Evolutionary conservation across 2,797 vertebrate genomes (phyloP), one percentile per base, ranked within the genome.

Genomic region (Acrossocheilus wenchowensis): DNA sequence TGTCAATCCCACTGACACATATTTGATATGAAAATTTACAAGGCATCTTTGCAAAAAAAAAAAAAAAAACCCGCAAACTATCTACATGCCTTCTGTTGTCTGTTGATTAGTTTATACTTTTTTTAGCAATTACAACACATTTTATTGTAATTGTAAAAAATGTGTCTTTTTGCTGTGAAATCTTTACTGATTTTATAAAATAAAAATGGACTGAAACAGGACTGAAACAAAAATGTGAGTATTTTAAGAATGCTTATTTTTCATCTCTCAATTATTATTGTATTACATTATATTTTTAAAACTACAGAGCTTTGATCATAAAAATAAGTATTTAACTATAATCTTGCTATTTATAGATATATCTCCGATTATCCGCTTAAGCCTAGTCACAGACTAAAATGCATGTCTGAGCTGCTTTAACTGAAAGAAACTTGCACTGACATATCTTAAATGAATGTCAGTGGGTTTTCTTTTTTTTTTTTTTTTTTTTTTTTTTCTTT

Each of bases 401-500:
- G 8, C 3, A 48, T 14, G 3, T 14, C 45, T 14, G 3, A 48
- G 45, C 43, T 45, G 43, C 43, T 45, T 45, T 45, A 45, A 11
- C 43, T 45, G 43, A 45, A 45, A 45, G 43, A 45, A 45, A 45
- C 43, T 11, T 45, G 43, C 43, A 45, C 10, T 45, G 43, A 45
- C 43, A 48, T 48, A 48, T 12, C 45, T 48, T 48, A 12, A 48
- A 66, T 11, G 45, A 3, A 48, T 11, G 11, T 48, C 45, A 48
- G 11, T 48, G 11, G 8, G 10, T 2, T 3, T 45, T 41, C 1
- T 39, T 39, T 39, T 0, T 6, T 6, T 0, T 0, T 39, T 6
- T 39, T 39, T 39, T 0, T 6, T 6, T 0, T 0, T 39, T 6
- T 39, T 39, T 39, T 5, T 39, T 5, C 1, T 0, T 5, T 2